These are phyloP conservation scores for Campylorhamphus procurvoides DNA, from an alignment of 2,113 vertebrate species.

Conservation along the genomic window DNA sequence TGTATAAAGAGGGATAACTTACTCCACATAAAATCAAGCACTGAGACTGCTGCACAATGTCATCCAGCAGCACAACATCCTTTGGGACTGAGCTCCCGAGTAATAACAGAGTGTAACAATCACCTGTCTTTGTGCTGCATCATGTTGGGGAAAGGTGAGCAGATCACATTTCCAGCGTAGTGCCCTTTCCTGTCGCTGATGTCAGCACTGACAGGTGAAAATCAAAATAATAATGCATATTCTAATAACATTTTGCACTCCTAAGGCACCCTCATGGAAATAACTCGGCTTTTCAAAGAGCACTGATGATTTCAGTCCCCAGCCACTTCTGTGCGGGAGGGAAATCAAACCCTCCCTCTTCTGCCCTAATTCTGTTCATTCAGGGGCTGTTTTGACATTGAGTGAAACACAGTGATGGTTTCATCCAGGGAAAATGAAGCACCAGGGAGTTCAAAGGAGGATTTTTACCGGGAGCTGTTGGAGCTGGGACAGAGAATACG, in stretches of 20 bases:
- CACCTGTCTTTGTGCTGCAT: constrained; percentile 31
- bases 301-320: background rate
- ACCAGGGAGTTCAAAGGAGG: background rate
- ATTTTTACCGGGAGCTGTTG: background rate
- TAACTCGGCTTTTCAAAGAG: constrained; percentile 38
- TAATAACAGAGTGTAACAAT: constrained; percentile 1
- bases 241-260: constrained; percentile 53
- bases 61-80: constrained; percentile 6
- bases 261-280: constrained; percentile 21
- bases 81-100: background rate
- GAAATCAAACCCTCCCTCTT: background rate
- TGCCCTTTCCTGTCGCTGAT: constrained; percentile 48
- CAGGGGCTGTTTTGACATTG: background rate
- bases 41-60: constrained; percentile 44
- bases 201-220: constrained; percentile 26
- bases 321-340: background rate
- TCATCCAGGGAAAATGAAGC: background rate
- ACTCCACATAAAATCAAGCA: constrained; percentile 65
- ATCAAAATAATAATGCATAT: constrained; percentile 59
- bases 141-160: background rate
- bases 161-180: background rate
- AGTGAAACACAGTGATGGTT: background rate
- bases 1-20: constrained; percentile 42
- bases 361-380: constrained; percentile 8
- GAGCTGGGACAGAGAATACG: background rate